phyloP scores from a whole-genome alignment of 2,888 invertebrate species.

The Chrysomela aeneicollis region DNA sequence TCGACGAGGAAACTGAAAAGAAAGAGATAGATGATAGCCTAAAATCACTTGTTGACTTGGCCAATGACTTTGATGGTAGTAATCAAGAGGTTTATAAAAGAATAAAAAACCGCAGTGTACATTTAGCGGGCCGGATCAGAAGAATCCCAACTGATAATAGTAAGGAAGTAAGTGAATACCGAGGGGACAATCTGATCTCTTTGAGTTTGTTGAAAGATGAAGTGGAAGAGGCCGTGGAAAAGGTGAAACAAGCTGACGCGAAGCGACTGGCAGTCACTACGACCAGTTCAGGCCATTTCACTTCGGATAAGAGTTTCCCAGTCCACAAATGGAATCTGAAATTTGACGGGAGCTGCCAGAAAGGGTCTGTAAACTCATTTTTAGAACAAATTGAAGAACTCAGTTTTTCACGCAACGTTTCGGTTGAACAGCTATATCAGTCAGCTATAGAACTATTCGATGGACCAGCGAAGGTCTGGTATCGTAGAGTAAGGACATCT shows the following conservation, averaged over 20 bases:
- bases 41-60: constrained; percentile 8
- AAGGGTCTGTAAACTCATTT: no score
- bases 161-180: no score
- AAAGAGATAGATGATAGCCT: no score
- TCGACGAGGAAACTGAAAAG: no score
- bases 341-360: constrained; percentile 3
- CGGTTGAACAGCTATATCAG: no score
- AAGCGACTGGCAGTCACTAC: no score
- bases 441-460: constrained; percentile 18
- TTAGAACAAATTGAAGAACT: no score
- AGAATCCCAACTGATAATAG: not conserved
- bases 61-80: constrained; percentile 17
- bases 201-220: not conserved
- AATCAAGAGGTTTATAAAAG: no score
- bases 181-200: constrained; percentile 2
- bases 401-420: no score
- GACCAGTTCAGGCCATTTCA: no score
- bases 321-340: constrained; percentile 12
- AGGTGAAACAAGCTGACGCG: constrained; percentile 2
- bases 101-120: not conserved
- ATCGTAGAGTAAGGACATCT: not conserved
- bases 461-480: constrained; percentile 13
- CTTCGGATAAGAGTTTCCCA: constrained; percentile 2
- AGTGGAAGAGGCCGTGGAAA: constrained; percentile 13
- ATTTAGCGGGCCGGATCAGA: not conserved